Conservation (phyloP, 2,888 invertebrate species). For the Agrotis segetum region DNA sequence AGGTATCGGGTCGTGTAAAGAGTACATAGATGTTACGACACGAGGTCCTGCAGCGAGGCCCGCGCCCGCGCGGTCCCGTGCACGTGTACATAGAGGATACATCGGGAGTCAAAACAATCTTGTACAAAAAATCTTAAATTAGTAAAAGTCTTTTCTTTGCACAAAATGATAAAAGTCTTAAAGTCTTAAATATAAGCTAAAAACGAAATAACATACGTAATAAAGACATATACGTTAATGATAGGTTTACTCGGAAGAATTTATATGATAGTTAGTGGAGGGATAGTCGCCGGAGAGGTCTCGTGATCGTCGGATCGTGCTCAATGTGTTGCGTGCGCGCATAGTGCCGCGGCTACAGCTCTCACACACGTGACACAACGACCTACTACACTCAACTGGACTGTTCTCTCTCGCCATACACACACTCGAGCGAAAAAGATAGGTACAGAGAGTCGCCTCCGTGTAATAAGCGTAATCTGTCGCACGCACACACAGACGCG, state of each 20-base stretch:
- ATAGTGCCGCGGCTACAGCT: slow-evolving; percentile 57
- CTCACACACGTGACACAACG: slow-evolving; percentile 14
- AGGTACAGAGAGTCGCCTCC: background rate
- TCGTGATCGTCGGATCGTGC: slow-evolving; percentile 62
- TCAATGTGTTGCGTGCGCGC: slow-evolving; percentile 61
- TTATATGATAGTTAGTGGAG: slow-evolving; percentile 79
- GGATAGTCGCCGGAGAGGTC: slow-evolving; percentile 61
- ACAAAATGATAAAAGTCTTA: slow-evolving; percentile 76
- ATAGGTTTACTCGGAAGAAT: slow-evolving; percentile 89
- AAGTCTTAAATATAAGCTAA: slow-evolving; percentile 84
- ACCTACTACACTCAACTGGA: slow-evolving; percentile 14
- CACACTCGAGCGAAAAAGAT: background rate
- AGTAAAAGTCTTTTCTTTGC: slow-evolving; percentile 83
- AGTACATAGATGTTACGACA: slow-evolving; percentile 48
- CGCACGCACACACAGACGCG: background rate
- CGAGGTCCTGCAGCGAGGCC: slow-evolving; percentile 55
- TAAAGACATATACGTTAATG: slow-evolving; percentile 91
- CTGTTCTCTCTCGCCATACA: slow-evolving; percentile 14
- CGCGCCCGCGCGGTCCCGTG: slow-evolving; percentile 51
- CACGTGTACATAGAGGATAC: slow-evolving; percentile 53
- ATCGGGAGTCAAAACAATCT: slow-evolving; percentile 70
- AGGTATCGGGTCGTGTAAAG: slow-evolving; percentile 68
- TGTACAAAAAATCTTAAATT: slow-evolving; percentile 84
- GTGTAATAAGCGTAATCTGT: background rate
- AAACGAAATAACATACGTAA: slow-evolving; percentile 89